Percentiles rank a stretch among this genome's conserved stretches.
phyloP scores from a whole-genome alignment of 2,113 vertebrate species.

The Tonatia bakeri region DNA sequence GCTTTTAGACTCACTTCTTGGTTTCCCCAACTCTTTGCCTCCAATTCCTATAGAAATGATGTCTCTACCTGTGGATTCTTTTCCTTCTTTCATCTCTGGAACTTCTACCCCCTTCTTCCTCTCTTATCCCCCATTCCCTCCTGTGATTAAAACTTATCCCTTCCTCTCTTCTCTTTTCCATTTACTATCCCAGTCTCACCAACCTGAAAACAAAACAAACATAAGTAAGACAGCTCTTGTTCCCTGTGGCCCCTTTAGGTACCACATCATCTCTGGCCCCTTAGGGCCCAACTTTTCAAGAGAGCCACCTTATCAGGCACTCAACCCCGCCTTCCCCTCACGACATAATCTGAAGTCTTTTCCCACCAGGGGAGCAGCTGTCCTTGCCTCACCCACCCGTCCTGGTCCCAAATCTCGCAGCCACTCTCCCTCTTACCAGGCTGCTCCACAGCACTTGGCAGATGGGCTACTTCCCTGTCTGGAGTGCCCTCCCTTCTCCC shows the following conservation, averaged over 20 bases:
- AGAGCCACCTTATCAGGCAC: background rate
- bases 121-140: background rate
- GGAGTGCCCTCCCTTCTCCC: background rate
- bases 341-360: too few species aligned
- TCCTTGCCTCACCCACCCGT: too few species aligned
- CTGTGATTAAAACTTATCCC: background rate
- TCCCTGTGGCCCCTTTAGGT: background rate
- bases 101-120: background rate
- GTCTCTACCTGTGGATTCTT: rapidly evolving
- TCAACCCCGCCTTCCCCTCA: rapidly evolving
- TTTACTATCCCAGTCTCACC: too few species aligned
- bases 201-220: background rate
- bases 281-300: background rate
- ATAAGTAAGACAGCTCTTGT: background rate
- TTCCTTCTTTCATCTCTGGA: background rate
- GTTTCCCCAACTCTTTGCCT: background rate
- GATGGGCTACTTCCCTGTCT: background rate
- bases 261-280: rapidly evolving
- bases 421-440: rapidly evolving
- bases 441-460: background rate
- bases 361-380: background rate
- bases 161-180: background rate
- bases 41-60: rapidly evolving
- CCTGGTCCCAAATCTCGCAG: background rate
- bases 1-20: background rate